A percentile compares a stretch with the other conserved stretches of the same genome.
phyloP scores from a whole-genome alignment of 1,140 invertebrate genomes.

The Rhizoglyphus robini region DNA sequence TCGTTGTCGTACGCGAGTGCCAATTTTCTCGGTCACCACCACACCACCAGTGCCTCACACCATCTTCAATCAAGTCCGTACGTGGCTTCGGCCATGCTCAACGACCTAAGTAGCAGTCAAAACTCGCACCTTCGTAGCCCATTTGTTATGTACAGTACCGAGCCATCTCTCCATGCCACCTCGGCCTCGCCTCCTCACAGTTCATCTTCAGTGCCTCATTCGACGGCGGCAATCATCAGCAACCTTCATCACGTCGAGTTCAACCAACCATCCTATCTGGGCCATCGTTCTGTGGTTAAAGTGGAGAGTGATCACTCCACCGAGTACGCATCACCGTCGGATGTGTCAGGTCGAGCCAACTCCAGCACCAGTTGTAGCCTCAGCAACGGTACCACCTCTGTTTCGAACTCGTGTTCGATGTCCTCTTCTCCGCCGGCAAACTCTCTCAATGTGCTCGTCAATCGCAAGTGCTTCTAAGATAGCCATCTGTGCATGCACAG shows the following conservation, averaged over 20 bases:
- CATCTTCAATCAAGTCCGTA: background rate
- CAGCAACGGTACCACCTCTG: background rate
- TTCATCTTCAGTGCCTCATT: too few relatives aligned
- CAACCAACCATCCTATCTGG: too few relatives aligned
- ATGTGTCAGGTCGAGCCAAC: too few relatives aligned
- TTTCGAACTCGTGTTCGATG: background rate
- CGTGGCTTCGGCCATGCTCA: background rate
- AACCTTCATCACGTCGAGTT: background rate
- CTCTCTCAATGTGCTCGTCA: too few relatives aligned
- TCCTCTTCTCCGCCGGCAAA: background rate
- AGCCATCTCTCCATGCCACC: background rate
- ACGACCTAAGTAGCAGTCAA: background rate
- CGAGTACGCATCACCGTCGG: too few relatives aligned
- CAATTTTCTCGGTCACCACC: background rate
- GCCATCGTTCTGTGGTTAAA: too few relatives aligned
- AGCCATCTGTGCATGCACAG: too few relatives aligned
- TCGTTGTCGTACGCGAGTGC: background rate
- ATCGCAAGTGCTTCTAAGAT: too few relatives aligned
- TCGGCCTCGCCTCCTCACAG: background rate
- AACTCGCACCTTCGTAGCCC: background rate
- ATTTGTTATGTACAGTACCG: background rate
- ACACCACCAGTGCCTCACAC: background rate
- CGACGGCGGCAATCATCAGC: too few relatives aligned
- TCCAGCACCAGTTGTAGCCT: background rate
- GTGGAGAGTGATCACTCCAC: too few relatives aligned